phyloP scores from a whole-genome alignment of 2,888 invertebrate species.

The Chrysolina haemoptera region DNA sequence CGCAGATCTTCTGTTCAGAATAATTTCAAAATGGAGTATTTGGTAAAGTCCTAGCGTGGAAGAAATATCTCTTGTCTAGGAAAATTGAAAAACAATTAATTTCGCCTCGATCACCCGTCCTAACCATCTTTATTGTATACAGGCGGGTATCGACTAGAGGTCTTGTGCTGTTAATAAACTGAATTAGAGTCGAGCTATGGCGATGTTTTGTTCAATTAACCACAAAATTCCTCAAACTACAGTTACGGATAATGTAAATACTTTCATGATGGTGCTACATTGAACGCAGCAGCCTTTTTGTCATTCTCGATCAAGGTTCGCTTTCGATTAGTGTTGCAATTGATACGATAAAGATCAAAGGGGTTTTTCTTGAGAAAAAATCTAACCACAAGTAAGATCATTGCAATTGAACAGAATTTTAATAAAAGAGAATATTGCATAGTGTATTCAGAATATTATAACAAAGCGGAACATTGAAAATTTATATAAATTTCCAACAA shows the following conservation, averaged over 20 bases:
- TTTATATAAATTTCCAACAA: no score
- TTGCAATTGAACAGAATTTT: no score
- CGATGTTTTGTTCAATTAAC: conserved; percentile 48
- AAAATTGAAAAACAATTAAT: background rate
- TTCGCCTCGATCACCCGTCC: conserved; percentile 19
- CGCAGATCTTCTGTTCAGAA: no score
- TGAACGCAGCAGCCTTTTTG: conserved; percentile 1
- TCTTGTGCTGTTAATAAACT: conserved; percentile 44
- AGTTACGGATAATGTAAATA: conserved; percentile 47
- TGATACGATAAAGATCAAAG: background rate
- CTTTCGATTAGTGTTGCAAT: background rate
- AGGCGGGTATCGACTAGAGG: conserved; percentile 34
- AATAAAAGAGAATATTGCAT: no score
- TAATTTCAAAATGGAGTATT: no score
- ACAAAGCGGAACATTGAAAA: no score
- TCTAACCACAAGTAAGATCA: no score
- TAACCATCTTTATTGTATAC: conserved; percentile 37
- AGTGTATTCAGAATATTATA: no score
- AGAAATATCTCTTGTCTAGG: background rate
- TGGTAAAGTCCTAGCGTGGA: no score
- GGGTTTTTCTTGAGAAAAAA: no score
- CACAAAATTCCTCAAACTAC: conserved; percentile 45
- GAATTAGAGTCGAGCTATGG: conserved; percentile 43
- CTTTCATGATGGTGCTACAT: conserved; percentile 35
- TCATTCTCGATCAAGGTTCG: background rate